Evolutionary conservation across 2,113 vertebrate species (phyloP), one percentile per base, ranked within the genome.

Genomic region (Muscicapa adusta): DNA sequence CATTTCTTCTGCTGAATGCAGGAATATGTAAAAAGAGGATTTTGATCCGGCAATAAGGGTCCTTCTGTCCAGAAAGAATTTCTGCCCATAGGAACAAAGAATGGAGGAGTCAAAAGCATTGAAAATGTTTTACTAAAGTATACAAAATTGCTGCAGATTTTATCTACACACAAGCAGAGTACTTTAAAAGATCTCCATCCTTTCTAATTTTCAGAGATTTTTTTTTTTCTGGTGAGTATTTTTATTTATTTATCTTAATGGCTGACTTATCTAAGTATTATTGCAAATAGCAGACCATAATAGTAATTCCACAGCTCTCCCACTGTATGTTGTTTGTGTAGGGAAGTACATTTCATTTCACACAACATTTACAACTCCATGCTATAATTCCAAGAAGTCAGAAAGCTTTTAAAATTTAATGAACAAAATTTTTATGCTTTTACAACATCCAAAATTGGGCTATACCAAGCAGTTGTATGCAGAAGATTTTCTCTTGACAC

Each of bases 321-420:
- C 42, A 68, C 58, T 80, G 29, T 33, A 80, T 54, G 34, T 61
- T 87, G 76, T 92, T 86, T 96, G 51, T 66, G 62, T 92, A 85
- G 8, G 25, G 38, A 96, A 92, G 80, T 61, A 70, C 63, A 89
- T 80, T 95, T 95, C 74, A 89, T 94, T 94, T 93, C 91, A 95
- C 86, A 94, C 88, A 91, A 93, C 88, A 95, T 94, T 97, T 97
- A 88, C 33, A 92, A 77, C 43, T 82, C 60, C 29, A 16, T 83
- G 48, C 42, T 82, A 78, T 95, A 93, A 95, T 96, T 96, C 68
- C 62, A 94, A 48, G 22, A 96, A 93, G 60, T 89, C 68, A 87
- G 36, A 94, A 95, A 91, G 74, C 83, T 94, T 93, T 96, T 92
- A 96, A 96, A 96, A 92, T 91, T 95, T 94, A 96, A 94, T 95